These are phyloP conservation scores for Hydrozoanthus tunicans DNA, from an alignment of 64 coral and sea anemone genomes.

Conservation along the genomic window DNA sequence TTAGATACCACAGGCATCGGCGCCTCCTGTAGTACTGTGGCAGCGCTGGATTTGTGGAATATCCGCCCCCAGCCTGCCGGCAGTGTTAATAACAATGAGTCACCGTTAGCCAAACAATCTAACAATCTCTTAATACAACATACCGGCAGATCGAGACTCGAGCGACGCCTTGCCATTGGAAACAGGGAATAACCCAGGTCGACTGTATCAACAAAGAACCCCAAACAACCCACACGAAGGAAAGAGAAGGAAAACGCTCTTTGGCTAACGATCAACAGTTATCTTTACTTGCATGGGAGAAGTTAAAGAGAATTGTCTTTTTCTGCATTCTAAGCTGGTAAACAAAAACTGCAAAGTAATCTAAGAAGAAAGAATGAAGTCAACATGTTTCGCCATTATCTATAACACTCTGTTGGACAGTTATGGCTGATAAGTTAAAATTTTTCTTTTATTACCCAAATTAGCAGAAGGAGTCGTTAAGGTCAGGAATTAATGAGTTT, in stretches of 20 bases:
- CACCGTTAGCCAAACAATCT: neutral
- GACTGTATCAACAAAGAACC: no score
- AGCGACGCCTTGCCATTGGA: no score
- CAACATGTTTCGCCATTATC: no score
- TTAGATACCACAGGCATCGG: conserved; percentile 49
- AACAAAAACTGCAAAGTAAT: neutral
- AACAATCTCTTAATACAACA: neutral
- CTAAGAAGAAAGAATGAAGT: no score
- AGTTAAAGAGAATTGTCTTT: neutral
- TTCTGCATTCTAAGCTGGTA: neutral
- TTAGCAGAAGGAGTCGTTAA: neutral
- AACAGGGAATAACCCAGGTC: no score
- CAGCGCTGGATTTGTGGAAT: conserved; percentile 5
- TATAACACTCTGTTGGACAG: no score
- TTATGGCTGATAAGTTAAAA: no score
- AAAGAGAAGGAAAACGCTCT: no score
- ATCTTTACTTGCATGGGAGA: neutral
- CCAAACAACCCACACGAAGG: no score
- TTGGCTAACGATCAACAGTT: neutral
- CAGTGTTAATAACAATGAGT: neutral
- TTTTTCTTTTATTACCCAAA: no score
- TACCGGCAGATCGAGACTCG: no score
- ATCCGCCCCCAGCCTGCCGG: conserved; percentile 41
- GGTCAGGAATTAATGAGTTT: neutral
- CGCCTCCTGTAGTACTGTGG: conserved; percentile 31